These are phyloP conservation scores for Lithophane ornitopus DNA, from an alignment of 2,888 invertebrate species.

Conservation along the genomic window DNA sequence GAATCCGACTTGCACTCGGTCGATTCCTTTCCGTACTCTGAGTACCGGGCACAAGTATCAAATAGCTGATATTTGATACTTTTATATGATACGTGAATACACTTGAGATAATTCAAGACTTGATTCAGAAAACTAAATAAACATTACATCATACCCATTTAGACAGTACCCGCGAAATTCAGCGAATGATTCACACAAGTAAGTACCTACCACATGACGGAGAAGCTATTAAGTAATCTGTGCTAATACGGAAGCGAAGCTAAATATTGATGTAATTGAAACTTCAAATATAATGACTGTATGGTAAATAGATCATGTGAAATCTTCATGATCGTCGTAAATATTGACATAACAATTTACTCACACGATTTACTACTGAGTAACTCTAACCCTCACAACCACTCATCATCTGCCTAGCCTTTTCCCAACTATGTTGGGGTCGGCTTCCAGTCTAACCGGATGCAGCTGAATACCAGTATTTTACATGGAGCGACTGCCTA, in stretches of 20 bases:
- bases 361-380: not conserved
- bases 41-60: not conserved
- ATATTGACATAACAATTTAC: conserved; percentile 16
- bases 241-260: conserved; percentile 22
- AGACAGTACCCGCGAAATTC: conserved; percentile 18
- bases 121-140: conserved; percentile 41
- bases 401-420: too few relatives aligned
- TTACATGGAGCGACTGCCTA: too few relatives aligned
- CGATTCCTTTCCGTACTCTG: not conserved
- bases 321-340: conserved; percentile 10
- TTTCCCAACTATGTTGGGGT: too few relatives aligned
- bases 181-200: conserved; percentile 21
- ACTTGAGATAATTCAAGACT: conserved; percentile 22
- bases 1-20: too few relatives aligned
- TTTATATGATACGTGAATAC: conserved; percentile 5
- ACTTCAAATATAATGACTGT: conserved; percentile 29
- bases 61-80: too few relatives aligned
- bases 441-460: too few relatives aligned
- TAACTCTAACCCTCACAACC: too few relatives aligned
- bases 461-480: too few relatives aligned
- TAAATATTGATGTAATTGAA: conserved; percentile 24
- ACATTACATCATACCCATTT: conserved; percentile 35
- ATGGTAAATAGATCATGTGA: conserved; percentile 29
- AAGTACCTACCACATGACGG: not conserved
- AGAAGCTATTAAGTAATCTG: not conserved